Conservation (phyloP, 2,888 invertebrate genomes). For the Acanthosepion lycidas region DNA sequence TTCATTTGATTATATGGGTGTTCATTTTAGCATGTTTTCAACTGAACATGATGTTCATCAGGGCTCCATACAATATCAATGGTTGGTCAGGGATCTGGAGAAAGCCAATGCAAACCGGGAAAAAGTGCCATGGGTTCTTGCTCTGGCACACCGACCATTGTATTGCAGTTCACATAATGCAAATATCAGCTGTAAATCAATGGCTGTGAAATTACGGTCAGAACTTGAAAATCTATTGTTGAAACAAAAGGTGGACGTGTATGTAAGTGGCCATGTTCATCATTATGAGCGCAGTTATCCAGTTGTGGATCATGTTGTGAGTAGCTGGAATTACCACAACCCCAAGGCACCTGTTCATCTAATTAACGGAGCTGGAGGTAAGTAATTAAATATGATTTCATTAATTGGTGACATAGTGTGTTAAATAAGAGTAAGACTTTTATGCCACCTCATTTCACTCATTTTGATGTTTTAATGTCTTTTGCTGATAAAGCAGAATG, state of each 20-base stretch:
- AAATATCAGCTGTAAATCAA: constrained; percentile 48
- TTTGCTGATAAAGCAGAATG: too few relatives aligned
- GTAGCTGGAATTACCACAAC: constrained; percentile 52
- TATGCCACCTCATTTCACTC: too few relatives aligned
- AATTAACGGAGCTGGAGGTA: constrained; percentile 55
- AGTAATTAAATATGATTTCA: background rate
- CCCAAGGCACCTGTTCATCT: constrained; percentile 54
- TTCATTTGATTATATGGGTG: constrained; percentile 55
- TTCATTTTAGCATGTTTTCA: constrained; percentile 54
- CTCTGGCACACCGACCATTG: constrained; percentile 55
- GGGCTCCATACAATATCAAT: constrained; percentile 52
- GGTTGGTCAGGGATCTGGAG: constrained; percentile 53
- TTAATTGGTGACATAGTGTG: too few relatives aligned
- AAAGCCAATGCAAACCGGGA: constrained; percentile 53
- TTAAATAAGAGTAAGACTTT: too few relatives aligned
- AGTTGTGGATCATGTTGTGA: constrained; percentile 49
- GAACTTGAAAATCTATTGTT: constrained; percentile 54
- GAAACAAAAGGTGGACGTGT: constrained; percentile 54
- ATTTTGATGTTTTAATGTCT: too few relatives aligned
- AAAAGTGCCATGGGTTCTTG: constrained; percentile 55
- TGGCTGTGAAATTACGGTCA: constrained; percentile 50
- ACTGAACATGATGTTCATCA: constrained; percentile 54
- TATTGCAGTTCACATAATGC: constrained; percentile 53
- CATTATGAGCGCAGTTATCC: constrained; percentile 56
- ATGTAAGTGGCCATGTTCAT: constrained; percentile 54